Base-by-base conservation (phyloP, 1,140 invertebrate species). In the Dendroctonus ponderosae region DNA sequence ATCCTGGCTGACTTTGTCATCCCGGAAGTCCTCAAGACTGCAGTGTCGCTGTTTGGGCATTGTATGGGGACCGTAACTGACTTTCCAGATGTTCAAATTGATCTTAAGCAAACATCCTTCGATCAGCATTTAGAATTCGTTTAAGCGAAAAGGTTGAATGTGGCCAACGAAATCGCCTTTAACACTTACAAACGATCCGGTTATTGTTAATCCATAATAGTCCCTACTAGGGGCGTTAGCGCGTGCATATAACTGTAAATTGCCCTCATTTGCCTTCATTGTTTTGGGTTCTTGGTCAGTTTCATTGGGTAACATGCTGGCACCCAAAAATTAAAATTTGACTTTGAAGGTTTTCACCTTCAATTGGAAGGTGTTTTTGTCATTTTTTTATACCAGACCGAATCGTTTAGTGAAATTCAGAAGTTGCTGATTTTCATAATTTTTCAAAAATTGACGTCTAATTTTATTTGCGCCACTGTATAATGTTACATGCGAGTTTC, bases 201-300 rank as follows among this genome's bases (percentile, higher is more conserved):
- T 53, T 39, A 75, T 69, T 11, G 72, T 72, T 26, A 75, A 49
- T 26, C 77, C 80, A 70, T 80, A 81, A 62, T 82, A 82, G 71
- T 82, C 81, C 70, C 81, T 76, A 57, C 76, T 80, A 5, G 80
- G 81, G 9, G 79, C 73, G 62, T 76, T 76, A 57, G 80, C 80
- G 48, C 81, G 69, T 43, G 77, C 72, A 76, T 81, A 82, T 11
- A 75, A 60, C 61, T 75, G 73, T 46, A 75, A 63, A 58, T 53
- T 57, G 40, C 67, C 52, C 14, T 52, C 62, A 52, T 66, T 48
- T 42, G 14, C 8, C 11, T 62, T 51, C 12, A 51, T 5, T 62
- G 8, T 11, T 12, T 42, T 62, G 5, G 46, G 37, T 49, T 60
- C 42, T 46, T 9, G 12, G 12, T 43, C 44, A 9, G 6, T 44